phyloP scores from a whole-genome alignment of 2,113 vertebrate genomes.

The Rhombomys opimus region DNA sequence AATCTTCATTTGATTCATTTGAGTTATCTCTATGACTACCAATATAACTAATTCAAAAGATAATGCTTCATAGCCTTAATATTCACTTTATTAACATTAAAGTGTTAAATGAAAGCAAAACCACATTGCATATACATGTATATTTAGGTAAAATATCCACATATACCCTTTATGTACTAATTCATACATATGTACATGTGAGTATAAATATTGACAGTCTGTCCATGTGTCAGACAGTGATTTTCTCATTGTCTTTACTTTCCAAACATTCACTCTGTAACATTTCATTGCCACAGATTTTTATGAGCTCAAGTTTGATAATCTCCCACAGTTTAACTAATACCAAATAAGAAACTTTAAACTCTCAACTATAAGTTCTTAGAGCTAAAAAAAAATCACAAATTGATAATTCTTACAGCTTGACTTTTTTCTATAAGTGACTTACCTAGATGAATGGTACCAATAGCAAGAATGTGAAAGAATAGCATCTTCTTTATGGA shows the following conservation, averaged over 20 bases:
- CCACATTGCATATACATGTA: too few relatives aligned
- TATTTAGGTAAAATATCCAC: neutral
- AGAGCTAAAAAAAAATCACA: neutral
- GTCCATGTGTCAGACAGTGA: neutral
- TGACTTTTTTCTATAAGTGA: neutral
- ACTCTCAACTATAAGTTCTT: neutral
- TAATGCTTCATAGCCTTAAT: neutral
- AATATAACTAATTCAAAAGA: conserved; percentile 3
- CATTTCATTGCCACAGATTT: neutral
- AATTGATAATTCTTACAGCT: neutral
- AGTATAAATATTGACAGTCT: neutral
- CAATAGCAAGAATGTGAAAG: neutral
- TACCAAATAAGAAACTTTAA: neutral
- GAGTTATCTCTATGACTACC: neutral
- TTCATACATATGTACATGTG: neutral
- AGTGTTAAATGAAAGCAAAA: neutral
- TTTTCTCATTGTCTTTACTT: neutral
- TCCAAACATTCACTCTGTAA: neutral
- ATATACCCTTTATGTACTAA: neutral
- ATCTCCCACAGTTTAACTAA: neutral
- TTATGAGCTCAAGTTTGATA: neutral
- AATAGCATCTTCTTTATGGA: neutral
- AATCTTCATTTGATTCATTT: neutral
- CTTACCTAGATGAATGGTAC: neutral
- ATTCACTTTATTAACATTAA: neutral